Conservation (phyloP, 1,140 invertebrate species). For the Apis mellifera region DNA sequence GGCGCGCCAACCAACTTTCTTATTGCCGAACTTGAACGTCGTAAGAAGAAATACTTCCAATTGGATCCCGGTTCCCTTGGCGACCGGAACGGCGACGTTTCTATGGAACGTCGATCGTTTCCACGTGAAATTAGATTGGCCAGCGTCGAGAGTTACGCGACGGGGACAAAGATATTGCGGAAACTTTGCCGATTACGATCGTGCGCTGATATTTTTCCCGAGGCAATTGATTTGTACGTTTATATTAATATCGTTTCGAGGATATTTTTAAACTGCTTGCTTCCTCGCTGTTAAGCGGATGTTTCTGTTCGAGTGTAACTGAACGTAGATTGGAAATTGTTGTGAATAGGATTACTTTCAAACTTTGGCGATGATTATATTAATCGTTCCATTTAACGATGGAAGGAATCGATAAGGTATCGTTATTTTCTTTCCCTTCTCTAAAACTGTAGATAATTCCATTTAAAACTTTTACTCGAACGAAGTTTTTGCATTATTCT, state of each 20-base stretch:
- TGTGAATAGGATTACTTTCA: no score
- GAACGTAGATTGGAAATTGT: neutral
- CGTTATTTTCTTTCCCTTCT: no score
- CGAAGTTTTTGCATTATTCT: no score
- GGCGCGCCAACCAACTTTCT: slow-evolving; percentile 71
- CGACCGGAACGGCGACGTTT: slow-evolving; percentile 29
- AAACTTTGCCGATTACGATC: slow-evolving; percentile 3
- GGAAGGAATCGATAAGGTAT: no score
- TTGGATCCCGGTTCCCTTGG: slow-evolving; percentile 70
- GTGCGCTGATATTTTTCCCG: neutral
- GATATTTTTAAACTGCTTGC: neutral
- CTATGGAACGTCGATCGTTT: slow-evolving; percentile 29
- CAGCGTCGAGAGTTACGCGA: slow-evolving; percentile 40
- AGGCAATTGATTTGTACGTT: neutral
- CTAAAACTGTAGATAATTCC: no score
- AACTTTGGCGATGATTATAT: no score
- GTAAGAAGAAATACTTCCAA: slow-evolving; percentile 66
- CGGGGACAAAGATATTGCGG: neutral
- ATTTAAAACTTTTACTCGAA: no score
- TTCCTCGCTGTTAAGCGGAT: neutral
- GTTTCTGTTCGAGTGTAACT: neutral
- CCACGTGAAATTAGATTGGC: slow-evolving; percentile 30
- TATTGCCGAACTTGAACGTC: slow-evolving; percentile 79
- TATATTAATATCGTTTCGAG: neutral
- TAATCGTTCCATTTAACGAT: no score